Base-by-base conservation (phyloP, 1,140 invertebrate species). In the Acromyrmex heyeri region DNA sequence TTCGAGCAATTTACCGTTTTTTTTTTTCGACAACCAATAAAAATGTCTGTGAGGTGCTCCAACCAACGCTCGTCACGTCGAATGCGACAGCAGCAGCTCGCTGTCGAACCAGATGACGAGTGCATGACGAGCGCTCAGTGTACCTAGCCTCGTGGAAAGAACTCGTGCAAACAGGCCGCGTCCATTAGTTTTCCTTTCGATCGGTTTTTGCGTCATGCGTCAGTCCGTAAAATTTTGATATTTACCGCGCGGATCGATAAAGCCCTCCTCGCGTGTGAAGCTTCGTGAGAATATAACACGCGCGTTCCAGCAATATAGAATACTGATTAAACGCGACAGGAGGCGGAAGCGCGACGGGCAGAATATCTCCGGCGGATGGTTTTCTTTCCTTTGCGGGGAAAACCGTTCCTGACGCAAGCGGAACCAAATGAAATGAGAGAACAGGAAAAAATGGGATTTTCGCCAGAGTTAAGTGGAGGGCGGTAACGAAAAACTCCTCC, bases 231-330 rank as follows among this genome's bases (percentile, higher is more conserved):
- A 73, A 59, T 82, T 82, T 82, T 73, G 30, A 82, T 61, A 73
- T 82, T 81, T 82, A 73, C 69, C 69, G 78, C 65, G 65, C 78
- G 78, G 78, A 81, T 81, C 78, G 78, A 82, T 82, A 2, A 59
- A 3, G 38, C 73, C 30, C 24, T 48, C n/a, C 59, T 79, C 48
- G 48, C 77, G 48, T 79, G 27, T 24, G n/a, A 79, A 79, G 44
- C 55, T 16, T 10, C n/a, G 34, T 48, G 44, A 16, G 14, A 12
- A 67, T 55, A 24, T 30, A 44, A 44, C 34, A 53, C 62, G 76
- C n/a, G 65, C 21, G 21, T 81, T 48, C 55, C 61, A 50, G 55
- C 57, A 12, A 73, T 34, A 30, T 55, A 12, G 18, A 61, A 12
- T 55, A 16, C 30, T 38, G 79, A 73, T 73, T 65, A 82, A 82